phyloP scores from a whole-genome alignment of 64 coral and sea anemone genomes.

The Acropora yongei region DNA sequence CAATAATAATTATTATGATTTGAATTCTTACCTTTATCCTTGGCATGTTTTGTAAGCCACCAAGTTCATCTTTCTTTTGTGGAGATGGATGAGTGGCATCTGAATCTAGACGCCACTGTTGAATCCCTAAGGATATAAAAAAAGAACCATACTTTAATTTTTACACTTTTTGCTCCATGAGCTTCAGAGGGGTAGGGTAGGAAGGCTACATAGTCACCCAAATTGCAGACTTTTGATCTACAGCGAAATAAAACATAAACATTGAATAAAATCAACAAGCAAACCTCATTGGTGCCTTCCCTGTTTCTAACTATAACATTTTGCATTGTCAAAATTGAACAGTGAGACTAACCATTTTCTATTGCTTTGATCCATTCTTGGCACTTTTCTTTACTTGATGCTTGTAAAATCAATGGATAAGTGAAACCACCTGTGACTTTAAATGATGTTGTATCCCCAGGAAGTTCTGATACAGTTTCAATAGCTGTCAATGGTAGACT shows the following conservation, averaged over 20 bases:
- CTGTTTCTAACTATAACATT: too few relatives aligned
- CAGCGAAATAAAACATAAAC: too few relatives aligned
- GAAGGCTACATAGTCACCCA: too few relatives aligned
- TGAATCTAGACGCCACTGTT: conserved; percentile 79
- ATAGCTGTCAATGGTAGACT: conserved; percentile 76
- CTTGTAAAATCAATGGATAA: conserved; percentile 74
- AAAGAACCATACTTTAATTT: not conserved
- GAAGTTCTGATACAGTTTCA: conserved; percentile 51
- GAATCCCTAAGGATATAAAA: conserved; percentile 47
- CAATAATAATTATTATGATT: too few relatives aligned
- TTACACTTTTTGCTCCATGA: too few relatives aligned
- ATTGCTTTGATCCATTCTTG: conserved; percentile 77
- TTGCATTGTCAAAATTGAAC: not conserved
- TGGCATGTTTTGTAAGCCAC: not conserved
- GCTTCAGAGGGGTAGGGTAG: too few relatives aligned
- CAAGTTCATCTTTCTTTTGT: conserved; percentile 29
- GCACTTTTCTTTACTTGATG: conserved; percentile 66
- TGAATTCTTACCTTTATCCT: conserved; percentile 8
- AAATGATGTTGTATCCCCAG: conserved; percentile 53
- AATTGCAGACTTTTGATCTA: not conserved
- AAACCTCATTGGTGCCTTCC: too few relatives aligned
- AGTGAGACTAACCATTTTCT: conserved; percentile 58
- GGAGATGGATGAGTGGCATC: not conserved
- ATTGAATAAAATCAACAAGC: too few relatives aligned
- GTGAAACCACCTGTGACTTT: conserved; percentile 63